Conservation (phyloP, 2,888 invertebrate species). For the Scelioninae gen. 1 region DNA sequence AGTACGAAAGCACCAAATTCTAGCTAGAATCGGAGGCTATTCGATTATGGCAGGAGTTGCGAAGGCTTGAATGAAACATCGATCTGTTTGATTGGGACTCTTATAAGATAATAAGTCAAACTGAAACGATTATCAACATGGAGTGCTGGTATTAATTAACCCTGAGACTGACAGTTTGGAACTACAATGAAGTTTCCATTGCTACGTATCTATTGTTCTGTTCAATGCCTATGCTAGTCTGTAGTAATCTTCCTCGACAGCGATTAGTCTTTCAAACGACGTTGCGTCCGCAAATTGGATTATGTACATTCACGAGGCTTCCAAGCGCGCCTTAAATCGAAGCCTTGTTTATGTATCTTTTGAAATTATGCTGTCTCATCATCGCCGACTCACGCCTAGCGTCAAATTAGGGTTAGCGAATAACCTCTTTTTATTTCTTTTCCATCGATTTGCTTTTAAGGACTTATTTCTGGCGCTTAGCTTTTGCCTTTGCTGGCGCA, state of each 20-base stretch:
- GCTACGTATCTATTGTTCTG: slow-evolving; percentile 67
- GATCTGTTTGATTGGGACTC: slow-evolving; percentile 52
- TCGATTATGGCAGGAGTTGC: slow-evolving; percentile 27
- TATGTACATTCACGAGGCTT: slow-evolving; percentile 70
- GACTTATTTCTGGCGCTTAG: slow-evolving; percentile 51
- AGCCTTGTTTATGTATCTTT: slow-evolving; percentile 70
- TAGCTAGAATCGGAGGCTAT: slow-evolving; percentile 42
- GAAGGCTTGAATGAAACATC: slow-evolving; percentile 40
- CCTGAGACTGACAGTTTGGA: slow-evolving; percentile 63
- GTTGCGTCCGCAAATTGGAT: slow-evolving; percentile 71
- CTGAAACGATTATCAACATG: slow-evolving; percentile 67
- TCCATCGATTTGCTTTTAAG: slow-evolving; percentile 49
- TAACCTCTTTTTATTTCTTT: slow-evolving; percentile 66
- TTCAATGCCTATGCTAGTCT: slow-evolving; percentile 68
- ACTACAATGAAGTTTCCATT: slow-evolving; percentile 70
- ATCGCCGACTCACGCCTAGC: slow-evolving; percentile 62
- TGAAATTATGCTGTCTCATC: slow-evolving; percentile 69
- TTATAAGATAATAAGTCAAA: slow-evolving; percentile 63
- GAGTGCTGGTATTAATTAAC: slow-evolving; percentile 67
- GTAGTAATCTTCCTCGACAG: slow-evolving; percentile 69
- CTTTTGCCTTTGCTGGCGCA: slow-evolving; percentile 26
- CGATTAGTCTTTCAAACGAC: slow-evolving; percentile 71
- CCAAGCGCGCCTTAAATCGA: slow-evolving; percentile 70
- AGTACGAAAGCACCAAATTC: too few relatives aligned
- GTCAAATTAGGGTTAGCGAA: slow-evolving; percentile 67